These are phyloP conservation scores for Microcebus lehilahytsara DNA, from an alignment of 2,113 vertebrate genomes.

Conservation along the genomic window DNA sequence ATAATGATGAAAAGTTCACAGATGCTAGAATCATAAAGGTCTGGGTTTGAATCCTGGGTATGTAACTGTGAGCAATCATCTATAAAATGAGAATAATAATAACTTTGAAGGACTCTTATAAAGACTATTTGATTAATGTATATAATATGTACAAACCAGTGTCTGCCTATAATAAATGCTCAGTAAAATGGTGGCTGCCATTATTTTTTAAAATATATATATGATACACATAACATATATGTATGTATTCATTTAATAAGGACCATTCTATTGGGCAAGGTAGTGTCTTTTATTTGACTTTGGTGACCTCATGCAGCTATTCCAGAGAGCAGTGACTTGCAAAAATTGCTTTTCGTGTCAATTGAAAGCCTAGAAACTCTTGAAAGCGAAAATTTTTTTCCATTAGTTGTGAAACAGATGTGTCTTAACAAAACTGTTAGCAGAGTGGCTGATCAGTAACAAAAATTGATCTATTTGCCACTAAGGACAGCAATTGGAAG, in stretches of 20 bases:
- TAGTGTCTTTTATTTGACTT: neutral
- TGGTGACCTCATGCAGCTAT: neutral
- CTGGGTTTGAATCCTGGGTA: neutral
- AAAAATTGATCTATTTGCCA: slow-evolving; percentile 48
- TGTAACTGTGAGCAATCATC: neutral
- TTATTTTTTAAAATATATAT: neutral
- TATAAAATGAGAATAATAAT: neutral
- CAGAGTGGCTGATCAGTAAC: slow-evolving; percentile 69
- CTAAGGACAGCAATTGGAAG: slow-evolving; percentile 43
- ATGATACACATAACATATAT: neutral
- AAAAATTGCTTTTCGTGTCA: slow-evolving; percentile 35
- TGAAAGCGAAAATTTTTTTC: slow-evolving; percentile 63
- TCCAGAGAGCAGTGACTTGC: slow-evolving; percentile 44
- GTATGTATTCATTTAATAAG: neutral
- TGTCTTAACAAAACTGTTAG: slow-evolving; percentile 53
- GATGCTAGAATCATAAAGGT: neutral
- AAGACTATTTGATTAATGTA: neutral
- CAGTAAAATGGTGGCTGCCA: neutral
- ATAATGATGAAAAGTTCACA: neutral
- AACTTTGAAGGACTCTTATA: neutral
- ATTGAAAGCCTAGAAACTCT: slow-evolving; percentile 3
- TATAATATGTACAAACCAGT: neutral
- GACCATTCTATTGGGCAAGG: neutral
- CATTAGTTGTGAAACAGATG: slow-evolving; percentile 52
- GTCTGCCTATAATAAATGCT: neutral